A percentile compares a stretch with the other conserved stretches of the same genome.
phyloP scores from a whole-genome alignment of 2,888 invertebrate genomes.

The Noctua pronuba region DNA sequence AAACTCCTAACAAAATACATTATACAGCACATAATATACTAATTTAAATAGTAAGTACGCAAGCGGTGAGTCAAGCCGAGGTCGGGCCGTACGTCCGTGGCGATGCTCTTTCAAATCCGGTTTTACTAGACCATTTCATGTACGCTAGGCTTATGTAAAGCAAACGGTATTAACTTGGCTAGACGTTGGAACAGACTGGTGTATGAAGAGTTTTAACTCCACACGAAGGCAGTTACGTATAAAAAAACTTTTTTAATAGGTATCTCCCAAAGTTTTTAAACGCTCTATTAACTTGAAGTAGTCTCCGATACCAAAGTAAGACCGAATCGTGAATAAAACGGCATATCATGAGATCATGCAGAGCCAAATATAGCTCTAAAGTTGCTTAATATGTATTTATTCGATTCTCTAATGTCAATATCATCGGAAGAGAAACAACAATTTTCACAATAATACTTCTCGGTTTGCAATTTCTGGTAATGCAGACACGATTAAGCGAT shows the following conservation, averaged over 20 bases:
- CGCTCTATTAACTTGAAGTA: not conserved
- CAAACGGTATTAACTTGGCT: conserved; percentile 61
- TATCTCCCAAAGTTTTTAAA: not conserved
- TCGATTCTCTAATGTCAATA: conserved; percentile 32
- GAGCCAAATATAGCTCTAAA: conserved; percentile 16
- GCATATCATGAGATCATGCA: conserved; percentile 30
- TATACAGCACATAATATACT: conserved; percentile 29
- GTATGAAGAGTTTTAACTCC: conserved; percentile 38
- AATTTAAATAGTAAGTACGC: conserved; percentile 57
- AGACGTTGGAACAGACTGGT: conserved; percentile 61
- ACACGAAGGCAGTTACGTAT: not conserved
- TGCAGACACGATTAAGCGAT: conserved; percentile 37
- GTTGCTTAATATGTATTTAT: conserved; percentile 37
- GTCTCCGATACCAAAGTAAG: not conserved
- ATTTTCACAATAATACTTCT: conserved; percentile 37
- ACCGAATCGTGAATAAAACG: conserved; percentile 19
- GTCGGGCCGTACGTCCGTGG: conserved; percentile 72
- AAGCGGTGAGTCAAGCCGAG: conserved; percentile 78
- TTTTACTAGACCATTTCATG: conserved; percentile 71
- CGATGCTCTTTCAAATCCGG: conserved; percentile 83
- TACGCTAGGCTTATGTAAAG: conserved; percentile 70
- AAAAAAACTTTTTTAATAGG: conserved; percentile 11
- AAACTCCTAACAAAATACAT: conserved; percentile 30
- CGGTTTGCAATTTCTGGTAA: conserved; percentile 40
- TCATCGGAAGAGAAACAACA: conserved; percentile 37